These are phyloP conservation scores for Sialia sialis DNA, from an alignment of 2,113 vertebrate species.

Conservation along the genomic window DNA sequence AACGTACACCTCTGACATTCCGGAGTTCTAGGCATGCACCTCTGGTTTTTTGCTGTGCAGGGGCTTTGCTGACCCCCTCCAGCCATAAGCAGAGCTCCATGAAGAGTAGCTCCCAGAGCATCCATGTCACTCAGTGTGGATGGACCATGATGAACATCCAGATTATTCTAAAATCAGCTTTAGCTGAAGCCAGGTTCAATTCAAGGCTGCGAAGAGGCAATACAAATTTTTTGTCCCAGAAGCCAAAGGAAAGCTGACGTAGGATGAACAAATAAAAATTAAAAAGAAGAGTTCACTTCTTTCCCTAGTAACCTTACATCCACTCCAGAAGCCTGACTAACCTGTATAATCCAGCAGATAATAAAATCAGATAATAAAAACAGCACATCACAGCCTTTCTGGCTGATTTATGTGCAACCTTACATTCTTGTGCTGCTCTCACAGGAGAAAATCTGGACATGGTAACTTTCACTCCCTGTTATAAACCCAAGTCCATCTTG, in stretches of 20 bases:
- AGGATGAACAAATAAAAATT: background rate
- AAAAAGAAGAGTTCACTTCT: background rate
- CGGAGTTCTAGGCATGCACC: background rate
- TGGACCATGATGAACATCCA: background rate
- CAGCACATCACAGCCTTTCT: background rate
- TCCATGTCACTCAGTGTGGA: background rate
- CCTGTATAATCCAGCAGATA: background rate
- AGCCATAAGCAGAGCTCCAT: background rate
- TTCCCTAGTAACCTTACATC: background rate
- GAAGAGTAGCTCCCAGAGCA: background rate
- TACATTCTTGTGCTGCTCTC: background rate
- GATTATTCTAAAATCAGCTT: background rate
- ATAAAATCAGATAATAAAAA: background rate
- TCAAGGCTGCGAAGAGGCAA: background rate
- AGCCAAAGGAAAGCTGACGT: background rate
- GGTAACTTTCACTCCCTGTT: background rate
- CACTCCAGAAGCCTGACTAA: background rate
- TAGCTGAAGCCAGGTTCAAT: background rate
- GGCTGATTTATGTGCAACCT: background rate
- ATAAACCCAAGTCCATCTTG: background rate
- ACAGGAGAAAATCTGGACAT: background rate
- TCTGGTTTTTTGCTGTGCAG: background rate
- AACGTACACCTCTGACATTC: background rate
- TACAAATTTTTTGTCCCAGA: background rate
- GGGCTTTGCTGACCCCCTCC: background rate